Percentiles rank a stretch among this genome's conserved stretches.
phyloP scores from a whole-genome alignment of 2,888 invertebrate species.

The Scaeva pyrastri region DNA sequence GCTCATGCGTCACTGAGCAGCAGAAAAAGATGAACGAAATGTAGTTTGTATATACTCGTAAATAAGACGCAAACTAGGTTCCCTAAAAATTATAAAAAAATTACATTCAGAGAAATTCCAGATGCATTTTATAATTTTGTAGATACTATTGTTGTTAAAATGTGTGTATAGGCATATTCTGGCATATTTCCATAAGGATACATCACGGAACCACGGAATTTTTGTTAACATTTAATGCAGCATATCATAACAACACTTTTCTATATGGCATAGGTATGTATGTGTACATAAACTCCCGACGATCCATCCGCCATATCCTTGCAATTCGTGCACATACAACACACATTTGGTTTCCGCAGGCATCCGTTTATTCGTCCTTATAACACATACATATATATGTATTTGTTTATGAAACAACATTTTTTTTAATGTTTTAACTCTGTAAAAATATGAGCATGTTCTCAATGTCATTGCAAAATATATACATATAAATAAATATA shows the following conservation, averaged over 20 bases:
- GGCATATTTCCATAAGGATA: conserved; percentile 10
- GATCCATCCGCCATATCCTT: conserved; percentile 53
- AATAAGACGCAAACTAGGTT: neutral
- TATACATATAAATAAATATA: conserved; percentile 29
- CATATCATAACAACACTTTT: neutral
- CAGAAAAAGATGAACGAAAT: neutral
- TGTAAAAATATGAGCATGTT: conserved; percentile 56
- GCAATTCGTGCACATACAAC: conserved; percentile 49
- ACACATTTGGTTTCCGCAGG: conserved; percentile 62
- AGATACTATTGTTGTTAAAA: neutral
- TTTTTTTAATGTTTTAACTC: too few species aligned
- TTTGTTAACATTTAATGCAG: neutral
- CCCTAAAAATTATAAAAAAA: neutral
- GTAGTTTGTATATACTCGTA: too few species aligned
- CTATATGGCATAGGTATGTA: neutral
- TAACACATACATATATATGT: neutral
- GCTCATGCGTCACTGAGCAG: conserved; percentile 9
- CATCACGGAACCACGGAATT: conserved; percentile 8
- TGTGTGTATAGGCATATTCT: neutral
- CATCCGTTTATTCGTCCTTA: conserved; percentile 55
- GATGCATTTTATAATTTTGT: neutral
- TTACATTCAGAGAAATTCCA: neutral
- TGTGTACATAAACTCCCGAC: neutral
- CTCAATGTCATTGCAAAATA: conserved; percentile 48
- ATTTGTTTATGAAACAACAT: neutral